phyloP scores from a whole-genome alignment of 2,797 vertebrate species.

The Schizothorax lantsangensis region DNA sequence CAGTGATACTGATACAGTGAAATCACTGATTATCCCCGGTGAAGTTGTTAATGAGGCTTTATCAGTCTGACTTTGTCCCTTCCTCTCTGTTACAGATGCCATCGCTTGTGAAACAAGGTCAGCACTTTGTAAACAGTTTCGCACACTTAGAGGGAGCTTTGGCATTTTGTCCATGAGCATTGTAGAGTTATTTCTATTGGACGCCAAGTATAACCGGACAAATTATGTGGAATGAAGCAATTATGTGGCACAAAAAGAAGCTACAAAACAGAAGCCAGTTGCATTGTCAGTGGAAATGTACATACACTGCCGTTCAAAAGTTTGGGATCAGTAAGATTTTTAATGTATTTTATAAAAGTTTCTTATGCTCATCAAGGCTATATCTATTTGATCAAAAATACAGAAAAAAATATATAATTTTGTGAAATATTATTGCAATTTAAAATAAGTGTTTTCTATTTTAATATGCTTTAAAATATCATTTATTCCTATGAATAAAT shows the following conservation, averaged over 20 bases:
- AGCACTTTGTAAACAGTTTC: not conserved
- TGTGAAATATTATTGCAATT: too few species aligned
- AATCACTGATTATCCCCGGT: not conserved
- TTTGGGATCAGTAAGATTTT: too few species aligned
- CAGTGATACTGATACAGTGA: slow-evolving; percentile 9
- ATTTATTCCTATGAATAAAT: too few species aligned
- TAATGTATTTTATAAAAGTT: too few species aligned
- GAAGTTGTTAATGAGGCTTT: slow-evolving; percentile 6
- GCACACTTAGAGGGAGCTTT: not conserved
- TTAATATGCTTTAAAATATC: too few species aligned
- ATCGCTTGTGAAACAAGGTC: slow-evolving; percentile 18
- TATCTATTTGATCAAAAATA: too few species aligned
- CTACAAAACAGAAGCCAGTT: too few species aligned
- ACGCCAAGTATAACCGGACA: not conserved
- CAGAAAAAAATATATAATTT: too few species aligned
- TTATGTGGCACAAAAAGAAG: not conserved
- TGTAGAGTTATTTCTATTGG: not conserved
- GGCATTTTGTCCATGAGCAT: not conserved
- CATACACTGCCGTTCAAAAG: not conserved
- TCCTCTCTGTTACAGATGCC: slow-evolving; percentile 10
- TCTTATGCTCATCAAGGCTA: too few species aligned
- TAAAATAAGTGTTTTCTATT: too few species aligned
- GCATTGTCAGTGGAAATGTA: too few species aligned
- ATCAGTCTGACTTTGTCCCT: slow-evolving; percentile 27
- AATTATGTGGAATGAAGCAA: not conserved